A percentile compares a stretch with the other conserved stretches of the same genome.
phyloP scores from a whole-genome alignment of 2,888 invertebrate genomes.

The Drosophila helvetica region DNA sequence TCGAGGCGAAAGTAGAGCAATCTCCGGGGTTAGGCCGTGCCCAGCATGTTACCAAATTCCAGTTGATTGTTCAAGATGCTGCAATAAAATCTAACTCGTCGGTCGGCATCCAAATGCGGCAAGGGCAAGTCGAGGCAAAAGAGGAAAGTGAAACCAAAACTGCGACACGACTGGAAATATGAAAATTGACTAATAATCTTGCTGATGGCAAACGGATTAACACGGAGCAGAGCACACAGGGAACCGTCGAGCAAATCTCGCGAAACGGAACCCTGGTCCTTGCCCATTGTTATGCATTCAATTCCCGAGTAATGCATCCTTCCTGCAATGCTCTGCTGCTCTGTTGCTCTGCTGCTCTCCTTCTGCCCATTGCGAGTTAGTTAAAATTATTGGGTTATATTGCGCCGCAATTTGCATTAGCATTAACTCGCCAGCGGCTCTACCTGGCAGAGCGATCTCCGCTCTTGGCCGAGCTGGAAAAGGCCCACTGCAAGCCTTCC shows the following conservation, averaged over 20 bases:
- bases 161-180: constrained; percentile 24
- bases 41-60: constrained; percentile 59
- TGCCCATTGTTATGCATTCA: constrained; percentile 69
- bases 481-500: constrained; percentile 67
- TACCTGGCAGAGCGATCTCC: constrained; percentile 13
- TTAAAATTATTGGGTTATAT: constrained; percentile 81
- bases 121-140: neutral
- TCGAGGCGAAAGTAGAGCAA: constrained; percentile 63
- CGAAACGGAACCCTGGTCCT: constrained; percentile 39
- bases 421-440: constrained; percentile 69
- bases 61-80: constrained; percentile 82
- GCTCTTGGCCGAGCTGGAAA: constrained; percentile 2
- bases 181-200: constrained; percentile 81
- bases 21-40: neutral
- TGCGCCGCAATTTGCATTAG: constrained; percentile 81
- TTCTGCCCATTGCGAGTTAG: constrained; percentile 59
- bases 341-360: constrained; percentile 1
- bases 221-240: constrained; percentile 34
- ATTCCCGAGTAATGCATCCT: constrained; percentile 64
- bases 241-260: neutral
- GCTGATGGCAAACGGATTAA: constrained; percentile 82
- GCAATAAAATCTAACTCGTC: constrained; percentile 82
- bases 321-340: constrained; percentile 9
- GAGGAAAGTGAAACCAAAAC: constrained; percentile 13
- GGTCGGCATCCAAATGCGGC: constrained; percentile 44